phyloP scores from a whole-genome alignment of 92 coral and sea anemone species.

The Phenganax stokvisi region DNA sequence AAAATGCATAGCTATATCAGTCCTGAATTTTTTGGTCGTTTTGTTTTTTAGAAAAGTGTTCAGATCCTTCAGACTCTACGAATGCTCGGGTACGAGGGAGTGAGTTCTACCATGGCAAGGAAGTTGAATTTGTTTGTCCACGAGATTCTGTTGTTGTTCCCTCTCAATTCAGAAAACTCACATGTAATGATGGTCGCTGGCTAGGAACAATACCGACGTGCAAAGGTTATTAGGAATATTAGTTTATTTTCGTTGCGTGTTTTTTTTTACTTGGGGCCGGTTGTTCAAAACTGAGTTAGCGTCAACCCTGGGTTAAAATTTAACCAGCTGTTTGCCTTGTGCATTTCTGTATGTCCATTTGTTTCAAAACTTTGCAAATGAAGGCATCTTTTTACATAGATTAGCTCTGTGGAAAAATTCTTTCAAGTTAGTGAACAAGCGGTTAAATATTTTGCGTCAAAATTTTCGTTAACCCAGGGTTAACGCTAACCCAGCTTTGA shows the following conservation, averaged over 20 bases:
- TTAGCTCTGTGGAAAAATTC: no score
- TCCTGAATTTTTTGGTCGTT: not conserved
- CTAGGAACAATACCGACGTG: constrained; percentile 9
- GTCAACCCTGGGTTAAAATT: no score
- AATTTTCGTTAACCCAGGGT: no score
- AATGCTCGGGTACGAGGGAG: not conserved
- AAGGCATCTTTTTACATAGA: no score
- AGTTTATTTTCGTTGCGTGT: not conserved
- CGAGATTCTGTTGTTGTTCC: constrained; percentile 10
- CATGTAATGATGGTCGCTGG: not conserved
- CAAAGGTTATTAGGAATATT: not conserved
- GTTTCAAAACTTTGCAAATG: no score
- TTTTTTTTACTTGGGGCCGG: not conserved
- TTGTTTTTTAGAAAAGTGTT: not conserved
- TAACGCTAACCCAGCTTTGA: no score
- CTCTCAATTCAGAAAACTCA: not conserved
- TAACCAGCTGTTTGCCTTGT: no score
- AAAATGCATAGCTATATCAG: not conserved
- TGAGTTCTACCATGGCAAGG: constrained; percentile 6
- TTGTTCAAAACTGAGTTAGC: no score
- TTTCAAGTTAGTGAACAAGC: no score
- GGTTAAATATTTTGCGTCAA: no score
- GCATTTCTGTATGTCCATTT: no score
- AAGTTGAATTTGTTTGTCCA: constrained; percentile 9
- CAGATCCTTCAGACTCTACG: constrained; percentile 3